phyloP scores from a whole-genome alignment of 2,888 invertebrate genomes.

The Epistrophe grossulariae region DNA sequence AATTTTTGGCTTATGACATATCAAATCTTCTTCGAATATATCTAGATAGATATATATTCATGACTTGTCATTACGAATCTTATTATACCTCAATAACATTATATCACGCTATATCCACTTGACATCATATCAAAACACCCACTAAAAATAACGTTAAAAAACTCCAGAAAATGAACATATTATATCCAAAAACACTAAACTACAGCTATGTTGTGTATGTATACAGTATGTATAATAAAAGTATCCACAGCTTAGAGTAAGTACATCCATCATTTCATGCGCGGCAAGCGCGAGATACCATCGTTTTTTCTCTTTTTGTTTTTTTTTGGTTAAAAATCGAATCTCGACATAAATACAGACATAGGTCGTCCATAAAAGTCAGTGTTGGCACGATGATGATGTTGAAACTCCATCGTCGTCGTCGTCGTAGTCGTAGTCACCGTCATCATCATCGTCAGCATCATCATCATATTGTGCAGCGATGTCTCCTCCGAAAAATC shows the following conservation, averaged over 20 bases:
- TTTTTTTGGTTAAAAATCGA: slow-evolving; percentile 51
- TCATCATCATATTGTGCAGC: too few relatives aligned
- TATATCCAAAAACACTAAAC: slow-evolving; percentile 14
- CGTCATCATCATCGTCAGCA: too few relatives aligned
- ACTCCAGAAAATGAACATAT: background rate
- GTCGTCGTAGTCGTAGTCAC: slow-evolving; percentile 21
- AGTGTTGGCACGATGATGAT: slow-evolving; percentile 73
- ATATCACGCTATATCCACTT: slow-evolving; percentile 22
- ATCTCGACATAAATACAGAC: slow-evolving; percentile 76
- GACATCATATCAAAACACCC: slow-evolving; percentile 24
- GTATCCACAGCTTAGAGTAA: background rate
- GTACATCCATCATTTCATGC: slow-evolving; percentile 69
- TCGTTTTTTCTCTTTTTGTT: slow-evolving; percentile 31
- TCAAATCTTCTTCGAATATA: background rate
- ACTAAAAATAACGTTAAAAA: slow-evolving; percentile 17
- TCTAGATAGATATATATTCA: background rate
- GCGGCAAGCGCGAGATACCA: slow-evolving; percentile 57
- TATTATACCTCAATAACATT: slow-evolving; percentile 1
- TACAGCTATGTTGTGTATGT: slow-evolving; percentile 16
- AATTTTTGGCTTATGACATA: background rate
- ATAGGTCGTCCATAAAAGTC: slow-evolving; percentile 76
- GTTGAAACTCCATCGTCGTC: slow-evolving; percentile 67
- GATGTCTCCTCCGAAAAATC: slow-evolving; percentile 50
- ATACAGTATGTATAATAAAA: background rate
- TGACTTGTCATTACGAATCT: background rate